Evolutionary conservation across 2,888 invertebrate genomes (phyloP).

Genomic region (Noctuana brunneofusca): DNA sequence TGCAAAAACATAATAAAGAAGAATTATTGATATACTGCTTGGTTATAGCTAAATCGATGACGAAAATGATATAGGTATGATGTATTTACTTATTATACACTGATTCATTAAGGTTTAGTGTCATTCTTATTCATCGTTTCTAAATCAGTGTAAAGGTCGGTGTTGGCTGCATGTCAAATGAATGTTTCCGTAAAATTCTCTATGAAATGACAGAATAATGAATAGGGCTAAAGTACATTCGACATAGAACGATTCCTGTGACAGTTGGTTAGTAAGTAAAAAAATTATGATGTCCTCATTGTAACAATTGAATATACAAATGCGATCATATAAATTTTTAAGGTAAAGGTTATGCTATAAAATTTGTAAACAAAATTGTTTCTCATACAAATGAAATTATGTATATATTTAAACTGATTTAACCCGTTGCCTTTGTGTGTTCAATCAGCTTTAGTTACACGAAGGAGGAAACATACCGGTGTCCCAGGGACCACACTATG

Average conservation of each 20-base stretch:
- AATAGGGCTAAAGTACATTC: conserved; percentile 43
- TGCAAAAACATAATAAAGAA: conserved; percentile 52
- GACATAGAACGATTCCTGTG: conserved; percentile 48
- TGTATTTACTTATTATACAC: conserved; percentile 47
- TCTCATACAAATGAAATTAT: neutral
- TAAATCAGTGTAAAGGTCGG: conserved; percentile 42
- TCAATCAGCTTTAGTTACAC: conserved; percentile 36
- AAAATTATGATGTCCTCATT: conserved; percentile 26
- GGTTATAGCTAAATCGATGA: conserved; percentile 52
- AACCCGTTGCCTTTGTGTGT: conserved; percentile 37
- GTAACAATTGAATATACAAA: conserved; percentile 39
- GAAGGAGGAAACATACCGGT: conserved; percentile 30
- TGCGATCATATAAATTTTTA: conserved; percentile 29
- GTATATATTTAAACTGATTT: conserved; percentile 7
- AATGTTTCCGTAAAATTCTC: conserved; percentile 56
- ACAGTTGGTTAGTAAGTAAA: conserved; percentile 33
- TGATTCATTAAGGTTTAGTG: conserved; percentile 46
- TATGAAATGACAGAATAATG: conserved; percentile 50
- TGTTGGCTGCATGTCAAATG: conserved; percentile 63
- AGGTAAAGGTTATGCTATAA: neutral
- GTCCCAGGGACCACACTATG: conserved; percentile 48
- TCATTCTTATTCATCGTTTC: neutral
- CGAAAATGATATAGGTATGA: conserved; percentile 45
- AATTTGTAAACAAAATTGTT: neutral
- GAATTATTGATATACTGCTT: conserved; percentile 45